These are phyloP conservation scores for Anomalospiza imberbis DNA, from an alignment of 2,797 vertebrate species.

Conservation along the genomic window DNA sequence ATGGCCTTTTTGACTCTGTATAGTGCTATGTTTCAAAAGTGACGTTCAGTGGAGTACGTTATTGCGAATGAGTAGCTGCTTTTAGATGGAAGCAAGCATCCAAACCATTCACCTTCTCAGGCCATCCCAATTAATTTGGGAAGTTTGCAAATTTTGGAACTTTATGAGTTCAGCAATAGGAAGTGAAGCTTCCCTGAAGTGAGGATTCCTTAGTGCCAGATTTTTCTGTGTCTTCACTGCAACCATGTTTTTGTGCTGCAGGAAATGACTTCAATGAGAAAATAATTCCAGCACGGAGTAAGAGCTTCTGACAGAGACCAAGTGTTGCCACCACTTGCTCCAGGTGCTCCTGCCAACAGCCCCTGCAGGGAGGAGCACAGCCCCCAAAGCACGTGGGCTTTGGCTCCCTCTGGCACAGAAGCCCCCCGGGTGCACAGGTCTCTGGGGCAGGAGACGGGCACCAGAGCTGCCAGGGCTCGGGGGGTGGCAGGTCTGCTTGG, in stretches of 20 bases:
- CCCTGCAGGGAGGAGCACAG: too few species aligned
- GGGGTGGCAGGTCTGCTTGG: background rate
- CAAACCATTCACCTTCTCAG: too few species aligned
- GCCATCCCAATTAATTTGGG: background rate
- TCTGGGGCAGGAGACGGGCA: background rate
- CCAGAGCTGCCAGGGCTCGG: background rate
- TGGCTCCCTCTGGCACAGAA: background rate
- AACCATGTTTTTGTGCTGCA: too few species aligned
- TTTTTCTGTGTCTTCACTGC: too few species aligned
- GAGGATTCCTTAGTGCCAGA: background rate
- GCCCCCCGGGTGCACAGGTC: background rate
- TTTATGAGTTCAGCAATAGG: background rate
- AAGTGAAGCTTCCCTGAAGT: too few species aligned
- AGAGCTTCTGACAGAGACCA: background rate
- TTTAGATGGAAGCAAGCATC: background rate
- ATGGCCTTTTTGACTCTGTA: too few species aligned
- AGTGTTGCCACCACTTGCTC: background rate
- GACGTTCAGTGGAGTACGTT: background rate
- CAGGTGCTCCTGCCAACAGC: background rate
- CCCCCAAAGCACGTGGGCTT: too few species aligned
- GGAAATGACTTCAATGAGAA: too few species aligned
- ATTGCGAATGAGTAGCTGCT: background rate
- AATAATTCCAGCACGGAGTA: too few species aligned
- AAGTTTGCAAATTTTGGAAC: background rate
- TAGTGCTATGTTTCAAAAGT: background rate